These are phyloP conservation scores for Phaethornis superciliosus DNA, from an alignment of 2,113 vertebrate species.

Conservation along the genomic window DNA sequence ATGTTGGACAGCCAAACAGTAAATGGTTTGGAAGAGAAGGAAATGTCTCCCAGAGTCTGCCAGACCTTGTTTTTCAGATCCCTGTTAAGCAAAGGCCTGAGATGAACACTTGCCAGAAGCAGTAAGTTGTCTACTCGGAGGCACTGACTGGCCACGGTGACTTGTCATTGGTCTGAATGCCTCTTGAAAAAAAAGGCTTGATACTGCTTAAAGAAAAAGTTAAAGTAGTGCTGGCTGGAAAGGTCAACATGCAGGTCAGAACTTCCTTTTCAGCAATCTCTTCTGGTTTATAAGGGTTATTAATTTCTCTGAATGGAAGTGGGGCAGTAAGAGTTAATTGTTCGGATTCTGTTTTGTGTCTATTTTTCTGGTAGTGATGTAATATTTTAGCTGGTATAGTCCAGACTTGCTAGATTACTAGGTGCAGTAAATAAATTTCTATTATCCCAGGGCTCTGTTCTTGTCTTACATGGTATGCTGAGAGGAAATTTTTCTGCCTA, in stretches of 20 bases:
- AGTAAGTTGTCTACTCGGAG: not conserved
- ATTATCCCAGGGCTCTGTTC: not conserved
- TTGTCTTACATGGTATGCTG: not conserved
- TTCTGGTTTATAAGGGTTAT: not conserved
- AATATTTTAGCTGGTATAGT: not conserved
- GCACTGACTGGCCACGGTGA: not conserved
- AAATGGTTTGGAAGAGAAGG: not conserved
- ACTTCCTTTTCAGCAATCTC: not conserved
- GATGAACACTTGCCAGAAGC: not conserved
- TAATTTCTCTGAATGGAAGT: not conserved
- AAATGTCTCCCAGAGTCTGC: not conserved
- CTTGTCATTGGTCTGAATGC: not conserved
- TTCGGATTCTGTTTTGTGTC: not conserved
- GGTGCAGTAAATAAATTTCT: not conserved
- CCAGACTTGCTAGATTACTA: not conserved
- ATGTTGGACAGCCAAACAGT: not conserved
- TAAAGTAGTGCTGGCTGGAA: not conserved
- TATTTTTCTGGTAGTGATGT: not conserved
- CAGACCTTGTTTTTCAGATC: not conserved
- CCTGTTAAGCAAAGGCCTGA: not conserved
- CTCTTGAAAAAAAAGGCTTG: not conserved
- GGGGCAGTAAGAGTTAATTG: not conserved
- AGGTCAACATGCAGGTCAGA: not conserved
- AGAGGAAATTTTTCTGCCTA: not conserved
- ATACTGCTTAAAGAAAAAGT: not conserved